Base-by-base conservation (phyloP, 2,113 vertebrate species). In the Lonchura striata region DNA sequence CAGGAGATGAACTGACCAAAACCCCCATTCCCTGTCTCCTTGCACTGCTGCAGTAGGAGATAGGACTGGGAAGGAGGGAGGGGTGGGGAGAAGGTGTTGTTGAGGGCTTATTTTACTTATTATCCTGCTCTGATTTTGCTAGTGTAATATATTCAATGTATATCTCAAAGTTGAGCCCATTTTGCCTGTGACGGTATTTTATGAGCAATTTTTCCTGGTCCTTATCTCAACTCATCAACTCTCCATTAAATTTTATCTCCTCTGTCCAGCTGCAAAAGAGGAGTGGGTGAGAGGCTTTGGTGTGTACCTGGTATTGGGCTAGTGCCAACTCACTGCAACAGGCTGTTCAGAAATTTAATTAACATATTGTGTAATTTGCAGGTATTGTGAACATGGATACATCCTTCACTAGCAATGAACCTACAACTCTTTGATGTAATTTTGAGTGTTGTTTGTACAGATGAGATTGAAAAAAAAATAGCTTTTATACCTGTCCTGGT, bases 1-100 rank as follows among this genome's bases (percentile, higher is more conserved):
- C 21, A 11, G 35, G 57, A 9, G 21, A 41, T 39, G 14, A 49
- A 57, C 13, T 16, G 31, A 31, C 6, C 44, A 50, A 9, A 21
- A 68, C 3, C 15, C 17, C 1, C 7, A 15, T 33, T 33, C 18
- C 4, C 11, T 17, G 3, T 33, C 18, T 77, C 22, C 18, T 68
- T 69, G 37, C 0, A 0, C 39, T 5, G 3, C 27, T 52, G 37
- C 8, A 15, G 11, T 18, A 27, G 18, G 33, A 60, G 27, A 52
- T 7, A 60, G 31, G 22, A 17, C 27, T 52, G 27, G 6, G 46
- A 60, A 52, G 22, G 33, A 77, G 17, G 5, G 7, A 57, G 13
- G 9, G 2, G 9, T 68, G 37, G 27, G 22, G 37, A 33, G 12
- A 22, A 37, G 6, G 13, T 33, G 15, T 18, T 66, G 28, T 44